Base-by-base conservation (phyloP, 2,797 vertebrate species). In the Orestias chungarensis region DNA sequence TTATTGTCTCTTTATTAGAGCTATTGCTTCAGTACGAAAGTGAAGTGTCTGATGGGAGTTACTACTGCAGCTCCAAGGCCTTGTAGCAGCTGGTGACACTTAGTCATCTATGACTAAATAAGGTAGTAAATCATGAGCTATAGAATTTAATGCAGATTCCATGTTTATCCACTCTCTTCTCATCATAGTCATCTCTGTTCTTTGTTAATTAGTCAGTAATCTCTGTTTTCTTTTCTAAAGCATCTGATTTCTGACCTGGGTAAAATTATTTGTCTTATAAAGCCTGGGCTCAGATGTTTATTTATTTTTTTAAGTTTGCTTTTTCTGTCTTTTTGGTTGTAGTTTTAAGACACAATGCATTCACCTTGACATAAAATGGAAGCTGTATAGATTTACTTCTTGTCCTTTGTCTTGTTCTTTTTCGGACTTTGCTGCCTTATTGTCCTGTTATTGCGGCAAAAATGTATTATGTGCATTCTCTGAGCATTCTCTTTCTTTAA, bases 51-150 rank as follows among this genome's bases (percentile, higher is more conserved):
- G 23, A 40, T 25, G 35, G 35, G 35, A 62, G 59, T 15, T 25
- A 15, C 2, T 40, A 62, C 57, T 61, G 33, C 33, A n/a, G 59
- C 23, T 40, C 33, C 35, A 62, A 42, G 23, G 35, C 31, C 55
- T 59, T 59, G 55, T 31, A 20, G 55, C 55, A 59, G 31, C 59
- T 62, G 35, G 59, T 62, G 55, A 59, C 55, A 57, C 59, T 62
- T 23, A 42, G 59, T 62, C 3, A 17, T 67, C 61, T 42, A 11
- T 64, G 18, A 44, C 35, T 62, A 25, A 62, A 62, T 42, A 62
- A 62, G 59, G n/a, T 23, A 62, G 35, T 40, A 62, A 62, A 40
- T 40, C 59, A 62, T 25, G 12, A 62, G 59, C 23, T 62, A 15
- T 15, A 42, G 23, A 62, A 25, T 15, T 15, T 40, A 2, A n/a